A percentile compares a stretch with the other conserved stretches of the same genome.
Conservation (phyloP, 2,888 invertebrate species). For the Plebejus argus region DNA sequence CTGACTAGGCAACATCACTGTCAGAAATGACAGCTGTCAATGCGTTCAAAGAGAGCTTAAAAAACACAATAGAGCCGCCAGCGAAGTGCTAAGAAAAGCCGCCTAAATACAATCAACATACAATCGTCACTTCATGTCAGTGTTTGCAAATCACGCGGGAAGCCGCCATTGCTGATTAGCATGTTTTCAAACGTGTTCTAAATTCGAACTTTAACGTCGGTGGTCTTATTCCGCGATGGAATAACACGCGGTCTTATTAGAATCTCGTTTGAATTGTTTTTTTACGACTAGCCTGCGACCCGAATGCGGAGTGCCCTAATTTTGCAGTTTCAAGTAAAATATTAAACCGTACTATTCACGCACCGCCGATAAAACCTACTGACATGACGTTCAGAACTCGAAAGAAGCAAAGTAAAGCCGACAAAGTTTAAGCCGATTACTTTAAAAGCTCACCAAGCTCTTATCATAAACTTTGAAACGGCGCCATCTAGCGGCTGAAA, state of each 20-base stretch:
- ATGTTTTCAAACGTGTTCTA: constrained; percentile 61
- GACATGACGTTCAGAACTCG: constrained; percentile 44
- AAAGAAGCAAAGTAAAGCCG: constrained; percentile 44
- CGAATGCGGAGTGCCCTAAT: constrained; percentile 1
- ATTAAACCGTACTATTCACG: constrained; percentile 39
- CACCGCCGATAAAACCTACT: constrained; percentile 40
- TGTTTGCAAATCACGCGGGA: constrained; percentile 73
- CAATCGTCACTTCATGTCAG: constrained; percentile 68
- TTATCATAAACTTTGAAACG: constrained; percentile 49
- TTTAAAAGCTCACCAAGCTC: constrained; percentile 61
- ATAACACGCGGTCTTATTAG: constrained; percentile 7
- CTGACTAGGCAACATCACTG: not conserved
- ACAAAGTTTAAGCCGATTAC: constrained; percentile 63
- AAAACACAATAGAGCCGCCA: constrained; percentile 9
- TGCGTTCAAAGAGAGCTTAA: not conserved
- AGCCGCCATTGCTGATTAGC: constrained; percentile 63
- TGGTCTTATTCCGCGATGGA: constrained; percentile 49
- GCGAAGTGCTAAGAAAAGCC: constrained; percentile 23
- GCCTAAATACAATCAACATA: constrained; percentile 61
- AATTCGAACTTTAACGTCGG: constrained; percentile 60
- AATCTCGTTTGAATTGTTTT: constrained; percentile 16
- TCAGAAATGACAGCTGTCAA: constrained; percentile 24
- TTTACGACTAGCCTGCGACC: constrained; percentile 18
- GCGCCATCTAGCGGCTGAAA: constrained; percentile 45
- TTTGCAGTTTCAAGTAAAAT: not conserved